A percentile compares a stretch with the other conserved stretches of the same genome.
Conservation (phyloP, 2,113 vertebrate species). For the Callaeas wilsoni region DNA sequence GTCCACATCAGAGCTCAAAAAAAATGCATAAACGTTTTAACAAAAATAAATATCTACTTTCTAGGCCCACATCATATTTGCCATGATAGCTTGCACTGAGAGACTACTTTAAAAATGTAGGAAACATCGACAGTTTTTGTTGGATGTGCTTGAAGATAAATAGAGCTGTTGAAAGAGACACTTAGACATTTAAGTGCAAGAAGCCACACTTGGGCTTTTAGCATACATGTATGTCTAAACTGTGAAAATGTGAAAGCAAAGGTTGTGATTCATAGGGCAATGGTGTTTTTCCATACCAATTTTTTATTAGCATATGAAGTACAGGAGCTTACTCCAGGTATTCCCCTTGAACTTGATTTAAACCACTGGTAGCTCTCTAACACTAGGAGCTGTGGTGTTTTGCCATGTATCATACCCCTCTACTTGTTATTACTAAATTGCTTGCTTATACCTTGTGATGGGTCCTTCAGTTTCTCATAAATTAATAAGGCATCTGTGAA, state of each 20-base stretch:
- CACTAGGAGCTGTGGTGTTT: neutral
- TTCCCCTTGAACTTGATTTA: constrained; percentile 60
- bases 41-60: neutral
- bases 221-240: constrained; percentile 58
- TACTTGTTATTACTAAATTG: constrained; percentile 65
- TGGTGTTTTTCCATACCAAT: constrained; percentile 20
- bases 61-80: neutral
- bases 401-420: constrained; percentile 31
- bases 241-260: constrained; percentile 55
- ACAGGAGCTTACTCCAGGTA: neutral
- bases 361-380: constrained; percentile 20
- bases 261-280: constrained; percentile 54
- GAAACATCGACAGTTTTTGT: neutral
- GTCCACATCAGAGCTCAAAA: neutral
- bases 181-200: constrained; percentile 33
- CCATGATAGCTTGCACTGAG: neutral
- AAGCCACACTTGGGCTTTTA: constrained; percentile 53
- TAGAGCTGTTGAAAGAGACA: constrained; percentile 12
- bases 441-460: constrained; percentile 69
- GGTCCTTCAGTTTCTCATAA: constrained; percentile 71
- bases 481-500: constrained; percentile 72
- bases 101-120: neutral
- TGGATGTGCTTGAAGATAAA: constrained; percentile 28
- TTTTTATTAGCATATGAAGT: constrained; percentile 56
- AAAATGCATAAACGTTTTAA: neutral